phyloP scores from a whole-genome alignment of 1,140 invertebrate genomes.

The Sitobion miscanthi region DNA sequence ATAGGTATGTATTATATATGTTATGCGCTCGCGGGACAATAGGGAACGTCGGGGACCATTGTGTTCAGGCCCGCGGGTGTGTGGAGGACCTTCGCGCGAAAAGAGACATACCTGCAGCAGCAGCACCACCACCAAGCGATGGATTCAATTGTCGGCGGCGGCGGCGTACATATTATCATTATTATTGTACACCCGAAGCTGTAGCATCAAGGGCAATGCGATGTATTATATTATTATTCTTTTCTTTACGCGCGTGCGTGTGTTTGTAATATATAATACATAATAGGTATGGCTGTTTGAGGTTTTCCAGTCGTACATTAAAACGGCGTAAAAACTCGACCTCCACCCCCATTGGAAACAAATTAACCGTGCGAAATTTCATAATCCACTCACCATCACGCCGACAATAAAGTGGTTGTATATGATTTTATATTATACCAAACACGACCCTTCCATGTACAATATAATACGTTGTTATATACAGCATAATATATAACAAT shows the following conservation, averaged over 20 bases:
- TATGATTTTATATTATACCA: not conserved
- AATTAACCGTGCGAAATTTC: conserved; percentile 51
- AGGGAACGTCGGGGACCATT: conserved; percentile 47
- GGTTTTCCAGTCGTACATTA: conserved; percentile 13
- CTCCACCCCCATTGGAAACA: conserved; percentile 25
- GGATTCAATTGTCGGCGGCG: conserved; percentile 46
- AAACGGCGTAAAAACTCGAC: conserved; percentile 37
- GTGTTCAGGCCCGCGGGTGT: not conserved
- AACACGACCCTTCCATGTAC: not conserved
- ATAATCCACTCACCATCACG: conserved; percentile 29
- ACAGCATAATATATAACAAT: not conserved
- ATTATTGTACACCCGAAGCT: not conserved
- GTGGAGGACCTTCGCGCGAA: conserved; percentile 12
- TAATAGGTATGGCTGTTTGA: not conserved
- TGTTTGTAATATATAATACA: not conserved
- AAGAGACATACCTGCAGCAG: conserved; percentile 37
- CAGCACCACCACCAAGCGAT: not conserved
- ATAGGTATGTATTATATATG: not conserved
- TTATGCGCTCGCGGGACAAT: conserved; percentile 27
- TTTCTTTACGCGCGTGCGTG: not conserved
- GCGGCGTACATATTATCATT: not conserved
- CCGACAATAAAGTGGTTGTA: not conserved
- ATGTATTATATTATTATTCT: not conserved
- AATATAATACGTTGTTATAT: not conserved
- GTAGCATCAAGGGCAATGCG: conserved; percentile 9